Base-by-base conservation (phyloP, 2,113 vertebrate species). In the Melanerpes aurifrons region DNA sequence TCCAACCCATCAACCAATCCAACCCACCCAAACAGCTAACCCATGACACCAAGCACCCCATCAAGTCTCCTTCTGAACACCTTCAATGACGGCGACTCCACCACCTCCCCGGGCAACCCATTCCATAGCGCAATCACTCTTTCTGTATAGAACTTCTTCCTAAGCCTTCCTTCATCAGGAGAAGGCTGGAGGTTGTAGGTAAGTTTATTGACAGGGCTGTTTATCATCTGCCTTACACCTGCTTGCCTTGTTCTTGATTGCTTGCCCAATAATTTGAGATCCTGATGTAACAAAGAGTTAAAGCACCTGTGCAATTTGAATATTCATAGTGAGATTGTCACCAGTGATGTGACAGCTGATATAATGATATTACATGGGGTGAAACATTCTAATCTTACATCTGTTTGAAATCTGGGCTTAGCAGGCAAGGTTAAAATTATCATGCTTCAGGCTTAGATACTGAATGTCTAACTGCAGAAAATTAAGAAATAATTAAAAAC, bases 181-280 rank as follows among this genome's bases (percentile, higher is more conserved):
- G 35, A 67, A 4, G 50, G 22, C 47, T 68, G 53, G 37, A 61
- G 19, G 4, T 6, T 83, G 24, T 14, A 35, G 26, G 20, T 11
- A 19, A 66, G 17, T 6, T 0, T 53, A 17, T 56, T 74, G 50
- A 13, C 1, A 1, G 35, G 22, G 37, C 16, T 3, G 1, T 74
- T 76, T 67, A 37, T 32, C 45, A 25, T 53, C 45, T 86, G 7
- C 47, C 17, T 64, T 37, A 43, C 5, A 12, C 25, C 50, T 69
- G 24, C 50, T 62, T 4, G 1, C 13, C 28, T 24, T 56, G 15
- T 4, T 50, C 35, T 67, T 57, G 12, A 3, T 10, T 66, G 16
- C 15, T 17, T 76, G 40, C 17, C 20, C 29, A 7, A 22, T 11
- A 35, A 37, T 24, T 24, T 19, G 29, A 63, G 58, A 29, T 58